A percentile compares a stretch with the other conserved stretches of the same genome.
These are phyloP conservation scores for Amiota mariae DNA, from an alignment of 2,888 invertebrate genomes.

Conservation along the genomic window DNA sequence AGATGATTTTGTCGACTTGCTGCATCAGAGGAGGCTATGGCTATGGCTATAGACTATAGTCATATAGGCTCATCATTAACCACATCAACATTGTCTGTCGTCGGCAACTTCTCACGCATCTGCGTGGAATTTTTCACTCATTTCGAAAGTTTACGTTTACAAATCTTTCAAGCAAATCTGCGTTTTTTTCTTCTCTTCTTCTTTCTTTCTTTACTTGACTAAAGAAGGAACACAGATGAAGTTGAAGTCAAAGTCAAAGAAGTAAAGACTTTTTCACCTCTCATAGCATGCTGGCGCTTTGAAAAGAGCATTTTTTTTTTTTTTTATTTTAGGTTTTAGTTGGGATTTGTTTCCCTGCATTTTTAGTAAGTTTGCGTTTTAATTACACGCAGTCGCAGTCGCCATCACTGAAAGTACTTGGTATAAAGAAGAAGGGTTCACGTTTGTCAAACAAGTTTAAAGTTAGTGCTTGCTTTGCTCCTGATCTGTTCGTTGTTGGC, in stretches of 20 bases:
- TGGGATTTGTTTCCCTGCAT: slow-evolving; percentile 1
- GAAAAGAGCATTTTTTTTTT: slow-evolving; percentile 51
- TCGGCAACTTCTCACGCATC: slow-evolving; percentile 65
- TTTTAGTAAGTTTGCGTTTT: slow-evolving; percentile 59
- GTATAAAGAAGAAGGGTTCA: background rate
- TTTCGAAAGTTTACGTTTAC: slow-evolving; percentile 64
- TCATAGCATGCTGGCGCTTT: background rate
- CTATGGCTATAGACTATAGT: too few relatives aligned
- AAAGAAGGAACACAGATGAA: too few relatives aligned
- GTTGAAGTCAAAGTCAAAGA: too few relatives aligned
- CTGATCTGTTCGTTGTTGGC: slow-evolving; percentile 32
- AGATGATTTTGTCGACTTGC: background rate
- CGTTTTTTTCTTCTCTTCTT: slow-evolving; percentile 21
- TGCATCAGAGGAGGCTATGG: too few relatives aligned
- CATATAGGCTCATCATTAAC: slow-evolving; percentile 15
- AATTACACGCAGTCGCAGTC: slow-evolving; percentile 58
- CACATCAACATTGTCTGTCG: slow-evolving; percentile 31
- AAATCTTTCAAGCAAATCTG: slow-evolving; percentile 65
- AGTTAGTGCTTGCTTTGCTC: slow-evolving; percentile 18
- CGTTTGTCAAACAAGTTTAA: slow-evolving; percentile 17
- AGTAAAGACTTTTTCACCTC: background rate
- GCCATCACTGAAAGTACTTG: slow-evolving; percentile 44
- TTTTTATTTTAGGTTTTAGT: slow-evolving; percentile 54
- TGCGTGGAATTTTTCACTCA: slow-evolving; percentile 64
- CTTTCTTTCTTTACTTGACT: too few relatives aligned